Conservation (phyloP, 2,797 vertebrate genomes). For the Sebastes hopkinsi region DNA sequence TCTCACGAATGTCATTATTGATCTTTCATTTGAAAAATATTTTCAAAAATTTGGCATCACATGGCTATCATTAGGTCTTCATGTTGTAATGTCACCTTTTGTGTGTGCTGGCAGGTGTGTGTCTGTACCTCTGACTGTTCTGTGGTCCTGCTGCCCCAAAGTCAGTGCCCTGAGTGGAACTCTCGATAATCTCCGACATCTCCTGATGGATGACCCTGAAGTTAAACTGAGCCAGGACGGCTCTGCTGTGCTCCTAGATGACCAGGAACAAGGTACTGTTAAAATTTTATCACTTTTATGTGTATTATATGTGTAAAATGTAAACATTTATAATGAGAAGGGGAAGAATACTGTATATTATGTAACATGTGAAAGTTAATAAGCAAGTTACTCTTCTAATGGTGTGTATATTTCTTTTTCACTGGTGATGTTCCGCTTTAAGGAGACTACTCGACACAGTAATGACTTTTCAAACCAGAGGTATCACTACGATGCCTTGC, state of each 20-base stretch:
- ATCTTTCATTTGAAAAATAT: background rate
- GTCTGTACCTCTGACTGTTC: slow-evolving; percentile 82
- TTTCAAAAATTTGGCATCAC: background rate
- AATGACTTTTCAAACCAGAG: background rate
- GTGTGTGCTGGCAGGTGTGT: slow-evolving; percentile 55
- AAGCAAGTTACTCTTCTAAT: background rate
- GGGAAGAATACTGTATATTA: background rate
- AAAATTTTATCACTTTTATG: background rate
- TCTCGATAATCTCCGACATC: slow-evolving; percentile 72
- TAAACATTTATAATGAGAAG: background rate
- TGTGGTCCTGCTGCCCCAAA: slow-evolving; percentile 84
- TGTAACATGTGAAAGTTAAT: background rate
- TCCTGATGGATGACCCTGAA: slow-evolving; percentile 72
- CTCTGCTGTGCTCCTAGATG: slow-evolving; percentile 76
- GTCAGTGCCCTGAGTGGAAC: slow-evolving; percentile 82
- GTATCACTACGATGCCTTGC: background rate
- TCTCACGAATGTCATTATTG: background rate
- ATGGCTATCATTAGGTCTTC: too few species aligned
- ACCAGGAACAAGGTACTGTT: slow-evolving; percentile 38
- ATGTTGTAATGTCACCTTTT: background rate
- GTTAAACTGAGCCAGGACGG: slow-evolving; percentile 81
- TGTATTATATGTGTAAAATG: background rate
- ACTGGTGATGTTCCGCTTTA: background rate
- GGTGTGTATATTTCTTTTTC: background rate
- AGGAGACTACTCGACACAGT: background rate